phyloP scores from a whole-genome alignment of 2,113 vertebrate species.

The Loxodonta africana region DNA sequence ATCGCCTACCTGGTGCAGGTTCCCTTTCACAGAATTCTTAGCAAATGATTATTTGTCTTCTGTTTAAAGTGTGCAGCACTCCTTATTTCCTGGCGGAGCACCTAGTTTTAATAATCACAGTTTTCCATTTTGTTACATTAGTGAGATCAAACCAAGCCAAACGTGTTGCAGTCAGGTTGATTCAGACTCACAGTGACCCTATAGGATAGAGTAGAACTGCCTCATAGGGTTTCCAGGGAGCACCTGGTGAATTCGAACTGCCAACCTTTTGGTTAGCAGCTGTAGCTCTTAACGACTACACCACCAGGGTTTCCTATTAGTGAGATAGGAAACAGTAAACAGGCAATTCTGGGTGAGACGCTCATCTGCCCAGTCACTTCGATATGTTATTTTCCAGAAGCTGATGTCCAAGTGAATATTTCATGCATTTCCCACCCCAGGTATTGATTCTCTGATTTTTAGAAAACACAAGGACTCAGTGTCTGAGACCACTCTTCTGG shows the following conservation, averaged over 20 bases:
- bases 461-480: background rate
- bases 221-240: no score
- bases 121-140: slow-evolving; percentile 17
- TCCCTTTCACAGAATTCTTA: slow-evolving; percentile 18
- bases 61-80: background rate
- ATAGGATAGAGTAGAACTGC: no score
- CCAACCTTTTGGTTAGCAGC: no score
- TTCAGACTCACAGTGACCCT: no score
- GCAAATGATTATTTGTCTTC: background rate
- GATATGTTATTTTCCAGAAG: background rate
- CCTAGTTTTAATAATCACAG: background rate
- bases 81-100: background rate
- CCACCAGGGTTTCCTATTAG: background rate
- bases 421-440: background rate
- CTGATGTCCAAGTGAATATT: background rate
- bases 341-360: background rate
- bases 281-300: no score
- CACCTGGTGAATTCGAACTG: no score
- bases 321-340: background rate
- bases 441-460: background rate
- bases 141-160: background rate
- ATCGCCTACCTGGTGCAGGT: background rate
- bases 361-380: background rate
- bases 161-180: no score
- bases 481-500: background rate